phyloP scores from a whole-genome alignment of 30 jellyfish, hydroid and myxozoan species.

The Hydractinia symbiolongicarpus region DNA sequence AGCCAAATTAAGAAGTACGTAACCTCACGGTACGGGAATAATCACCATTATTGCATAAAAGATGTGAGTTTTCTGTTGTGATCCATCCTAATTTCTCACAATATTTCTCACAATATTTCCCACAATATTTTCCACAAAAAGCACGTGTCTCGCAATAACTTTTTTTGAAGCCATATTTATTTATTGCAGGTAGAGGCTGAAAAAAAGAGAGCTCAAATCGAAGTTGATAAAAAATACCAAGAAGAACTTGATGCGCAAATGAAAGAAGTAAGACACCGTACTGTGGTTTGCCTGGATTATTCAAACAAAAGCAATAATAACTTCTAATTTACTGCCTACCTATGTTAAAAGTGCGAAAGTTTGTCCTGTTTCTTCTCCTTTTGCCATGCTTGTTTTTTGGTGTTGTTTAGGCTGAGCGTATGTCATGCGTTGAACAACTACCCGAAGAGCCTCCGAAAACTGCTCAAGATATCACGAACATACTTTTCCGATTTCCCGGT shows the following conservation, averaged over 20 bases:
- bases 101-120: too few relatives aligned
- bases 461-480: constrained; percentile 20
- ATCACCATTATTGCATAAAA: too few relatives aligned
- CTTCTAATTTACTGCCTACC: too few relatives aligned
- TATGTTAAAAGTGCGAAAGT: neutral
- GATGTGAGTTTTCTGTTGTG: too few relatives aligned
- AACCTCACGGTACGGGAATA: too few relatives aligned
- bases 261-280: constrained; percentile 11
- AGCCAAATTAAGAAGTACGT: too few relatives aligned
- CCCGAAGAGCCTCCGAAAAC: constrained; percentile 41
- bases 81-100: too few relatives aligned
- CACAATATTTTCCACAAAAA: too few relatives aligned
- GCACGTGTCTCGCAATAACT: too few relatives aligned
- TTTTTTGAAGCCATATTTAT: neutral
- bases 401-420: constrained; percentile 33
- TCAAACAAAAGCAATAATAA: neutral
- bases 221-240: neutral
- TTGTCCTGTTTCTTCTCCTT: neutral
- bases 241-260: constrained; percentile 8
- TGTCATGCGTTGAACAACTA: constrained; percentile 30
- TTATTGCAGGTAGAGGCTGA: constrained; percentile 3
- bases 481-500: constrained; percentile 40
- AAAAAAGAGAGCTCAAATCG: constrained; percentile 5
- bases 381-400: neutral
- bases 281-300: neutral